Conservation (phyloP, 2,797 vertebrate species). For the Oophaga sylvatica region DNA sequence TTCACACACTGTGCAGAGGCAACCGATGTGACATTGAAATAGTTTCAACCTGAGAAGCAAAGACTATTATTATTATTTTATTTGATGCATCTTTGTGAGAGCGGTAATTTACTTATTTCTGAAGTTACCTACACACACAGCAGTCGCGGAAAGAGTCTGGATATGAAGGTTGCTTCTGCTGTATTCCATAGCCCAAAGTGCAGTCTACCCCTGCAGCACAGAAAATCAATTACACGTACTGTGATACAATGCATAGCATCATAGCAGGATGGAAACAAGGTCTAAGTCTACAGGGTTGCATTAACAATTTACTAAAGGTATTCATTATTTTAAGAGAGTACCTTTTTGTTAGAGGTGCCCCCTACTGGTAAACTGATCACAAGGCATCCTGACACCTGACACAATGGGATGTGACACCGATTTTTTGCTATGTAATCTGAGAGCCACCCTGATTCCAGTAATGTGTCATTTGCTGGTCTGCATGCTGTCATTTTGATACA, state of each 20-base stretch:
- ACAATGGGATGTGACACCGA: no score
- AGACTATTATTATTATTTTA: background rate
- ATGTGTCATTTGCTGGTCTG: no score
- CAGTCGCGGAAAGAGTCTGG: background rate
- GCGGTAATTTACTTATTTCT: background rate
- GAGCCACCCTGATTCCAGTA: no score
- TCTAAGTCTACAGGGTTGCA: no score
- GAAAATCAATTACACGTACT: background rate
- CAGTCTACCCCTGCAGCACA: background rate
- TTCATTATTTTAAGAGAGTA: no score
- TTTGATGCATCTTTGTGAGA: background rate
- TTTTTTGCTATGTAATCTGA: no score
- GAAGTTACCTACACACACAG: background rate
- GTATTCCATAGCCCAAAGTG: background rate
- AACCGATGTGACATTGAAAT: slow-evolving; percentile 10
- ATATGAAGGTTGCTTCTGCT: background rate
- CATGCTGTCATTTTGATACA: no score
- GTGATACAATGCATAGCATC: background rate
- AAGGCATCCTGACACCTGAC: no score
- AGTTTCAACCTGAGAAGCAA: background rate
- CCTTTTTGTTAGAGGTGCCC: no score
- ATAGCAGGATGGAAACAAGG: no score
- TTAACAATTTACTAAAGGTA: no score
- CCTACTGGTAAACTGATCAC: no score
- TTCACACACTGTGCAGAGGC: slow-evolving; percentile 1